Base-by-base conservation (phyloP, 1,140 invertebrate species). In the Zophobas morio region DNA sequence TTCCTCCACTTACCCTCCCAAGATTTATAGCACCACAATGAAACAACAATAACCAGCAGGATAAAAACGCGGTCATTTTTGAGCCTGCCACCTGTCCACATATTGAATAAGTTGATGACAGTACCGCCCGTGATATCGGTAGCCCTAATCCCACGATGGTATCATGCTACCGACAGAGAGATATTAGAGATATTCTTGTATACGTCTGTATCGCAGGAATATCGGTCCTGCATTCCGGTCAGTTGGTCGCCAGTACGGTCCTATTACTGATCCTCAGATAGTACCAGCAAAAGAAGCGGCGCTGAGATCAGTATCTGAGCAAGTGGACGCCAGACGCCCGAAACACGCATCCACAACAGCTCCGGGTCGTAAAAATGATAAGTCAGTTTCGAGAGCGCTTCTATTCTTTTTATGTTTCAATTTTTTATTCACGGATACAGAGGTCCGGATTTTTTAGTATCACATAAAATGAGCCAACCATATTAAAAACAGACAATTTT, bases 61-160 rank as follows among this genome's bases (percentile, higher is more conserved):
- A 75, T 66, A 66, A 75, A 75, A 75, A 75, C 46, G 42, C 34
- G 60, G 60, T 47, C 56, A 34, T 60, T 66, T 46, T 51, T 53
- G 47, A 57, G 56, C 47, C 54, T 63, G 56, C 74, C 74, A 75
- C 74, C 74, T 75, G 74, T 75, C 74, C n/a, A 51, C 56, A 34
- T 20, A 75, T 47, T 49, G 56, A 75, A 75, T 42, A 49, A 57
- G 57, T 39, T 66, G 74, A 63, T 75, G 74, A 75, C 74, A 75
- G 57, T 42, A 32, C 51, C 71, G 54, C 71, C 51, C 8, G 49
- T 51, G 34, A 56, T 56, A 75, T 63, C 74, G 56, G 74, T 37
- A 39, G 37, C 63, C 37, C 37, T 39, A 46, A 70, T 70, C 63
- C 36, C 36, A 51, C 49, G 56, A 60, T 75, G 47, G 42, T 75